These are phyloP conservation scores for Chymomyza fuscimana DNA, from an alignment of 2,888 invertebrate genomes.

Conservation along the genomic window DNA sequence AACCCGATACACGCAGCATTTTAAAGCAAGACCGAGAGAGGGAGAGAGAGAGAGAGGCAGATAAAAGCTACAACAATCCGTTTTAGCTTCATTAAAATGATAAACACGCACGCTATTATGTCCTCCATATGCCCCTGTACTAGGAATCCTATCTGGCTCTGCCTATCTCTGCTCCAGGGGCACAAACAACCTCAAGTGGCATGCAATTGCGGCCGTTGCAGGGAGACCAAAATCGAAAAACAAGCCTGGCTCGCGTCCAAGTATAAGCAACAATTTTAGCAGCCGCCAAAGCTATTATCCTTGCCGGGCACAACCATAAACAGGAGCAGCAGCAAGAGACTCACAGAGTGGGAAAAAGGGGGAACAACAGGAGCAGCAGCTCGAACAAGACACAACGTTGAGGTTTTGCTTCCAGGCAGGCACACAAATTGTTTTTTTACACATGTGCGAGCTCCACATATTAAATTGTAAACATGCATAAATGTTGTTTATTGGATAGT, in stretches of 20 bases:
- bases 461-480: slow-evolving; percentile 68
- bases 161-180: background rate
- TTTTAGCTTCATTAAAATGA: slow-evolving; percentile 55
- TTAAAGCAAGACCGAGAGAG: background rate
- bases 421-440: slow-evolving; percentile 62
- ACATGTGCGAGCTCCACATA: slow-evolving; percentile 64
- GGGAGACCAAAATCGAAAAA: slow-evolving; percentile 1
- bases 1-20: slow-evolving; percentile 45
- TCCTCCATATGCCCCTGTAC: background rate
- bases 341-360: background rate
- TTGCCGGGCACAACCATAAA: background rate
- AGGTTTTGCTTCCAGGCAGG: slow-evolving; percentile 4
- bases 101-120: slow-evolving; percentile 52
- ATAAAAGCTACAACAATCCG: slow-evolving; percentile 1
- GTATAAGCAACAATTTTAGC: slow-evolving; percentile 58
- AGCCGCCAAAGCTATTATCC: slow-evolving; percentile 62
- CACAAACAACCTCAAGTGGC: slow-evolving; percentile 55
- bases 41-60: background rate
- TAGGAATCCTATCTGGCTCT: too few relatives aligned
- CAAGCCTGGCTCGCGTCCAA: slow-evolving; percentile 56
- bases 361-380: background rate
- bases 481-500: slow-evolving; percentile 60
- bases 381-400: background rate
- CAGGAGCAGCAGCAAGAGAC: too few relatives aligned
- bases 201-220: slow-evolving; percentile 59